Percentiles rank a stretch among this genome's conserved stretches.
Evolutionary conservation across 2,113 vertebrate genomes (phyloP).

Genomic region (Oxygymnocypris stewartii): DNA sequence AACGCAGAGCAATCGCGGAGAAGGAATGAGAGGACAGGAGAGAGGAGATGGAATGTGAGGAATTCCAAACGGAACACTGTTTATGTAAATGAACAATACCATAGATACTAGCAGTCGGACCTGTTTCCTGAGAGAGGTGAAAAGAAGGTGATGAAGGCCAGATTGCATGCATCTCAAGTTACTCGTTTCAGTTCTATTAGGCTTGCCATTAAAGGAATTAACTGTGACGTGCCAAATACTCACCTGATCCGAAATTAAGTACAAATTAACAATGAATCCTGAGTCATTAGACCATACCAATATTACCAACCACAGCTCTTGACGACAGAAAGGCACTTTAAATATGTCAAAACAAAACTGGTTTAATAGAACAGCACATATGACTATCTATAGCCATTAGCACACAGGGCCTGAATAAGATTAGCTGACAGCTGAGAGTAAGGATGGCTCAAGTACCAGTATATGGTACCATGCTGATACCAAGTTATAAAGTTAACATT

Average conservation of each 20-base stretch:
- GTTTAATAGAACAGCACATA: neutral
- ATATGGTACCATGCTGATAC: neutral
- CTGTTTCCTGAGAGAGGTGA: constrained; percentile 70
- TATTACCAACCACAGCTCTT: neutral
- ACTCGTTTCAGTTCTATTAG: neutral
- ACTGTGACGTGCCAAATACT: neutral
- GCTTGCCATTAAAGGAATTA: neutral
- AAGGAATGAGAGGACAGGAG: constrained; percentile 68
- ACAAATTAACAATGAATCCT: neutral
- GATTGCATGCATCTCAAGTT: neutral
- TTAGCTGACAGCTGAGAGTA: neutral
- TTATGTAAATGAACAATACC: constrained; percentile 73
- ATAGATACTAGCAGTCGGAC: constrained; percentile 50
- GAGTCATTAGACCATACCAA: neutral
- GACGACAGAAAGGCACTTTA: neutral
- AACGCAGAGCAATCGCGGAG: constrained; percentile 63
- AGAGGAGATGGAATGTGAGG: constrained; percentile 66
- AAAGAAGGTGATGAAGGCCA: constrained; percentile 49
- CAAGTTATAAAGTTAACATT: neutral
- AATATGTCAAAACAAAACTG: neutral
- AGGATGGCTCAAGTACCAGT: neutral
- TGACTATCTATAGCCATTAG: neutral
- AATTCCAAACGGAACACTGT: constrained; percentile 68
- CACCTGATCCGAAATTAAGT: neutral
- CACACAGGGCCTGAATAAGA: neutral